Evolutionary conservation across 2,113 vertebrate genomes (phyloP).

Genomic region (Plecturocebus donacophilus): DNA sequence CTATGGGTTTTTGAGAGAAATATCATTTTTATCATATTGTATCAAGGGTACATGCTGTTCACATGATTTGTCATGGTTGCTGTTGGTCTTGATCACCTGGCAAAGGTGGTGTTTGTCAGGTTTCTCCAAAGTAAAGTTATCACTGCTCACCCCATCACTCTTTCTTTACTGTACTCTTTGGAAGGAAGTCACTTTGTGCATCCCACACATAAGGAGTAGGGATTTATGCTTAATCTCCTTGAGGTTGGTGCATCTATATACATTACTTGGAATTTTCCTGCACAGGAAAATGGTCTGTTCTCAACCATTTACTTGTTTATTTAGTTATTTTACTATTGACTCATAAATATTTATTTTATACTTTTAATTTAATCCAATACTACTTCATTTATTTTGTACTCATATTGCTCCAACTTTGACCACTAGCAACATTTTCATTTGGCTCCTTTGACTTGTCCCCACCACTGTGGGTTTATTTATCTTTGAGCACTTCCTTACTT

Average conservation of each 20-base stretch:
- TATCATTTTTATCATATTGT: neutral
- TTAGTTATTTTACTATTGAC: neutral
- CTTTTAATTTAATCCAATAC: neutral
- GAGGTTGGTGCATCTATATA: neutral
- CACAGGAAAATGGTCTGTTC: neutral
- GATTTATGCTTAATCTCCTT: neutral
- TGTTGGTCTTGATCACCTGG: neutral
- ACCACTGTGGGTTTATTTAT: neutral
- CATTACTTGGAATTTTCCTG: constrained; percentile 4
- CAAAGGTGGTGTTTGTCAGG: neutral
- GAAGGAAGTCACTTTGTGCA: neutral
- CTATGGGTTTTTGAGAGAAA: neutral
- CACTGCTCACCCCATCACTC: accelerated
- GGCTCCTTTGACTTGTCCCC: neutral
- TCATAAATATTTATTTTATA: constrained; percentile 44
- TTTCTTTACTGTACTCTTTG: neutral
- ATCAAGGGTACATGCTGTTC: neutral
- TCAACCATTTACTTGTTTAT: neutral
- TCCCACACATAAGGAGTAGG: neutral
- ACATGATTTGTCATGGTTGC: neutral
- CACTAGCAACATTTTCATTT: neutral
- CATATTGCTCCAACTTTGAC: neutral
- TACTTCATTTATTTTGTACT: neutral
- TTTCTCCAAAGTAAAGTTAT: neutral
- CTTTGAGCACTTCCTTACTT: neutral